phyloP scores from a whole-genome alignment of 2,797 vertebrate species.

The Harpagifer antarcticus region DNA sequence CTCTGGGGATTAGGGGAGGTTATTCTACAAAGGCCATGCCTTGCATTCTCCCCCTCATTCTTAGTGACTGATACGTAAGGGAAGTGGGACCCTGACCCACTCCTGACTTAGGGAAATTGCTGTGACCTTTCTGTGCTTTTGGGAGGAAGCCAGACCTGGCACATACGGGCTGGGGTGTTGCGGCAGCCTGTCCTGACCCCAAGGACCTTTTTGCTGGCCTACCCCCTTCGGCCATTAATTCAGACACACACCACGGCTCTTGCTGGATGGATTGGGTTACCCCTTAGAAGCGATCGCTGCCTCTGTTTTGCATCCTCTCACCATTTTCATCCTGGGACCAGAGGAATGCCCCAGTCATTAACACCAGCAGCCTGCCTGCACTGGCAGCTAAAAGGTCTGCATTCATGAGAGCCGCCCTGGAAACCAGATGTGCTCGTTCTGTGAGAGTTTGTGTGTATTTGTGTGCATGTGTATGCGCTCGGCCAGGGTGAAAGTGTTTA shows the following conservation, averaged over 20 bases:
- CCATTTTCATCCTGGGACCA: conserved; percentile 66
- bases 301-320: conserved; percentile 78
- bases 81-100: conserved; percentile 79
- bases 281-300: conserved; percentile 61
- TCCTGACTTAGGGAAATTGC: conserved; percentile 86
- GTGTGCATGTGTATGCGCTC: conserved; percentile 33
- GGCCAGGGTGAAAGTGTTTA: conserved; percentile 54
- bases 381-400: conserved; percentile 74
- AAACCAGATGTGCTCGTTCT: conserved; percentile 78
- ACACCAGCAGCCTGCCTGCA: conserved; percentile 66
- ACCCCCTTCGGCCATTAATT: conserved; percentile 72
- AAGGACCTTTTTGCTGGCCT: conserved; percentile 61
- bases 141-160: conserved; percentile 82
- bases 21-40: conserved; percentile 74
- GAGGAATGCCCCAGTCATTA: conserved; percentile 78
- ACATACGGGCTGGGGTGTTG: conserved; percentile 66
- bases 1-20: conserved; percentile 69
- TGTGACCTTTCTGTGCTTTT: conserved; percentile 80
- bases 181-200: conserved; percentile 76
- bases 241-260: conserved; percentile 49
- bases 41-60: conserved; percentile 71
- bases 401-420: conserved; percentile 75
- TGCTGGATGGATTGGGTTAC: conserved; percentile 80
- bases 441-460: conserved; percentile 48
- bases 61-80: conserved; percentile 81